phyloP scores from a whole-genome alignment of 2,113 vertebrate genomes.

The Nerophis ophidion region DNA sequence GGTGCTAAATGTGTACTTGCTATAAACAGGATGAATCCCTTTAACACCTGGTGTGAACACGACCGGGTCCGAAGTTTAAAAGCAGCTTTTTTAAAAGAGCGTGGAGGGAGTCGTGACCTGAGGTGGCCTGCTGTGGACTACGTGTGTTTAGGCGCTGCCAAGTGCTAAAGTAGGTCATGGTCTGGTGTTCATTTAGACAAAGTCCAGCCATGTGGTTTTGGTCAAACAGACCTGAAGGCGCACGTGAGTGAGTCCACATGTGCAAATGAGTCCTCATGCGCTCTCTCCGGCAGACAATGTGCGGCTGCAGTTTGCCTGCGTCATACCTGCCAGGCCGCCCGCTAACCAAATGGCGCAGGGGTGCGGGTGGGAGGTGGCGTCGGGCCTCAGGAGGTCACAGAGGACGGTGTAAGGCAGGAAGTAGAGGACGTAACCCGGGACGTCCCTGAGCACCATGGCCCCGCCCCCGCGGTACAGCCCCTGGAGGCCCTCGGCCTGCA shows the following conservation, averaged over 20 bases:
- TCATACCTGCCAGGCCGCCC: conserved; percentile 83
- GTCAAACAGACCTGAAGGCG: background rate
- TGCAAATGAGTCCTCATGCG: no score
- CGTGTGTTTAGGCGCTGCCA: no score
- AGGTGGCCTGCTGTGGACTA: no score
- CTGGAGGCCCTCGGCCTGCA: conserved; percentile 80
- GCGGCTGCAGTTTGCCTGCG: no score
- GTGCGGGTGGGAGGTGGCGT: conserved; percentile 62
- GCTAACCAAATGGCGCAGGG: conserved; percentile 81
- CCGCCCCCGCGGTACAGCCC: conserved; percentile 84
- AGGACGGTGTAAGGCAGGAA: conserved; percentile 87
- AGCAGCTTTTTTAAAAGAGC: no score
- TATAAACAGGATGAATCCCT: no score
- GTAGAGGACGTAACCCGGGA: conserved; percentile 89
- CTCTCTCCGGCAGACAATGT: no score
- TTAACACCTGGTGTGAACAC: no score
- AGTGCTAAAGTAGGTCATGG: background rate
- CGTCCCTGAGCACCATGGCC: conserved; percentile 89
- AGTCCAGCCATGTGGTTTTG: background rate
- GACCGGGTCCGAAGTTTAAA: no score
- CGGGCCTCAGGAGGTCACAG: conserved; percentile 77
- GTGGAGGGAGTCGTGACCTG: no score
- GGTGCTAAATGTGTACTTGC: no score
- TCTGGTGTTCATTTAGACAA: background rate
- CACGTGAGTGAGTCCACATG: background rate